Conservation (phyloP, 2,113 vertebrate genomes). For the Nerophis ophidion region DNA sequence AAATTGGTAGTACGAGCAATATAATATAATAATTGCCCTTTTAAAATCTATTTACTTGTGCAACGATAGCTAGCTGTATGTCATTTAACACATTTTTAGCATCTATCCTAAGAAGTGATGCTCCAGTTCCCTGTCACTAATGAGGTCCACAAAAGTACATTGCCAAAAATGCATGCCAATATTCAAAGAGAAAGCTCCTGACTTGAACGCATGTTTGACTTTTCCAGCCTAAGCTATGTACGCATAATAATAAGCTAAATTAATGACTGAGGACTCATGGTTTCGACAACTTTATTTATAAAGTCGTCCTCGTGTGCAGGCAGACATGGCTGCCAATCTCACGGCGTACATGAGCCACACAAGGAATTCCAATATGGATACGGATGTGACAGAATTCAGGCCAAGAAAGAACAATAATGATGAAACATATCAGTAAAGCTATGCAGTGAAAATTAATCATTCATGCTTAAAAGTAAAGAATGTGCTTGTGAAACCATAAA, state of each 20-base stretch:
- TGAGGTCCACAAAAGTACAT: constrained; percentile 4
- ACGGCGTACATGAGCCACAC: constrained; percentile 39
- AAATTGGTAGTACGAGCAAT: constrained; percentile 18
- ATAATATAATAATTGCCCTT: too few species aligned
- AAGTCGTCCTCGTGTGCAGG: constrained; percentile 34
- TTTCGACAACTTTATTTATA: constrained; percentile 37
- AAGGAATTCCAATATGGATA: constrained; percentile 36
- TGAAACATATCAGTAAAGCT: constrained; percentile 53
- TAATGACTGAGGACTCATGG: constrained; percentile 25
- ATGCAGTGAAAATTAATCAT: constrained; percentile 56
- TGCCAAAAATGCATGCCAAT: constrained; percentile 1
- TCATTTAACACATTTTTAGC: constrained; percentile 11
- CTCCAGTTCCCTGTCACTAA: constrained; percentile 24
- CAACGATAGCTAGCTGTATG: neutral
- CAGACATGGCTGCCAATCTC: constrained; percentile 37
- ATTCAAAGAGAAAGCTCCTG: constrained; percentile 17
- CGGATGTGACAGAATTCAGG: constrained; percentile 38
- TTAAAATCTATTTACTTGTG: too few species aligned
- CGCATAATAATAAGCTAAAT: constrained; percentile 35
- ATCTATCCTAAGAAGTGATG: constrained; percentile 1
- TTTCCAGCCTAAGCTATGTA: constrained; percentile 31
- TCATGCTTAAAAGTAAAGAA: constrained; percentile 58
- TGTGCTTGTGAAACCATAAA: constrained; percentile 46
- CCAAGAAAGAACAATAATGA: constrained; percentile 46
- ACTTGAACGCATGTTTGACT: constrained; percentile 30